Base-by-base conservation (phyloP, 2,888 invertebrate species). In the Periphyllus acericola region DNA sequence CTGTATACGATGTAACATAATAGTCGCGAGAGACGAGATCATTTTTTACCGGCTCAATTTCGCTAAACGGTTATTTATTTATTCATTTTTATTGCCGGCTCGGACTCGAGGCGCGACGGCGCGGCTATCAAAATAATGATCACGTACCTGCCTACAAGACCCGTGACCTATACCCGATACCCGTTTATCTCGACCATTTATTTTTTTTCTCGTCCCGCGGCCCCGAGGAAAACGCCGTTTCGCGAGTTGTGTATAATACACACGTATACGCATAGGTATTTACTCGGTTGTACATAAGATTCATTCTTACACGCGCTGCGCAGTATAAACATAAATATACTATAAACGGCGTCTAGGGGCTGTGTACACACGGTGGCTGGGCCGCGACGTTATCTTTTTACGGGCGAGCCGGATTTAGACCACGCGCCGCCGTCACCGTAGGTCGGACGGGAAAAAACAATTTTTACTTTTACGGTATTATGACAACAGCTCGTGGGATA, bases 21-120 rank as follows among this genome's bases (percentile, higher is more conserved):
- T n/a, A 29, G 36, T 60, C 34, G 52, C 60, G 52, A 66, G 40
- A 40, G 14, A 80, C 36, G 25, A 46, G 46, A 74, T 74, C 25
- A 36, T 74, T 36, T 74, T 66, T n/a, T 80, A 80, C 66, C 55
- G 29, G 66, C 66, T 60, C 60, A 66, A 80, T 80, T 80, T 66
- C n/a, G 17, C 36, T n/a, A 40, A 40, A 40, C 29, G 29, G 66
- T 66, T 66, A 80, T 80, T 80, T 80, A 80, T 80, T 80, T 80
- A 66, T 80, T 66, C 17, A 32, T 80, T 80, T 80, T 80, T 80
- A 80, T 80, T 36, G 11, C 74, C 34, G 19, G 25, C 55, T 66
- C 3, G 25, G 40, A 68, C 40, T n/a, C 36, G 66, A 80, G 29
- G 19, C 34, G 25, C 60, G 25, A 34, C 34, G 79, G 8, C 25